Conservation (phyloP, 2,113 vertebrate species). For the Cranoglanis bouderius region DNA sequence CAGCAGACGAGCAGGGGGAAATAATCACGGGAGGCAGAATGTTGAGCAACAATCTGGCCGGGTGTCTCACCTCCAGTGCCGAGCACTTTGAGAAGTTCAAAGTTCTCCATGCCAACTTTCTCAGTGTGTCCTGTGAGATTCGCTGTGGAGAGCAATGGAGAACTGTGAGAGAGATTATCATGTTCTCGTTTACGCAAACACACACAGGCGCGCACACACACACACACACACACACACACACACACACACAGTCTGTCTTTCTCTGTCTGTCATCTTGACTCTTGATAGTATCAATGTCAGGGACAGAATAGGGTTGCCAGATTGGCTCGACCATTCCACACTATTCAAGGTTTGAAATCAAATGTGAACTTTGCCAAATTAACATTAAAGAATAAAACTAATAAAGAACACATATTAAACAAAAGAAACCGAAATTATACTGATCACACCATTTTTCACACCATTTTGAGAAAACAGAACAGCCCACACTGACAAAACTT, state of each 20-base stretch:
- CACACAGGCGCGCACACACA: background rate
- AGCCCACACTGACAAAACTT: background rate
- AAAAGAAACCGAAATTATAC: background rate
- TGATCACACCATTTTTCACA: background rate
- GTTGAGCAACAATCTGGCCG: background rate
- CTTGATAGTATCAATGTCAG: constrained; percentile 16
- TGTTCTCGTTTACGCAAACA: background rate
- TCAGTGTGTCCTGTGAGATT: constrained; percentile 97
- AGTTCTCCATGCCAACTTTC: constrained; percentile 97
- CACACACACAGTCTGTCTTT: background rate
- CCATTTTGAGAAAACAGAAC: background rate
- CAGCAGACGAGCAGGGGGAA: background rate
- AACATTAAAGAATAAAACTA: background rate
- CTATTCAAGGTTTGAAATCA: background rate
- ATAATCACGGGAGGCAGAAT: background rate
- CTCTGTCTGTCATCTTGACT: constrained; percentile 13
- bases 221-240: background rate
- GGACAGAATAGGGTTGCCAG: background rate
- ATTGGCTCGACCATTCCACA: background rate
- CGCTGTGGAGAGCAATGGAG: constrained; percentile 70
- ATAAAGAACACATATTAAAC: background rate
- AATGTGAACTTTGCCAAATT: background rate
- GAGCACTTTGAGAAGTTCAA: constrained; percentile 96
- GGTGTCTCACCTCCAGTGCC: constrained; percentile 90
- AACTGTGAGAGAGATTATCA: constrained; percentile 5